phyloP scores from a whole-genome alignment of 2,888 invertebrate genomes.

The Apotomis capreana region DNA sequence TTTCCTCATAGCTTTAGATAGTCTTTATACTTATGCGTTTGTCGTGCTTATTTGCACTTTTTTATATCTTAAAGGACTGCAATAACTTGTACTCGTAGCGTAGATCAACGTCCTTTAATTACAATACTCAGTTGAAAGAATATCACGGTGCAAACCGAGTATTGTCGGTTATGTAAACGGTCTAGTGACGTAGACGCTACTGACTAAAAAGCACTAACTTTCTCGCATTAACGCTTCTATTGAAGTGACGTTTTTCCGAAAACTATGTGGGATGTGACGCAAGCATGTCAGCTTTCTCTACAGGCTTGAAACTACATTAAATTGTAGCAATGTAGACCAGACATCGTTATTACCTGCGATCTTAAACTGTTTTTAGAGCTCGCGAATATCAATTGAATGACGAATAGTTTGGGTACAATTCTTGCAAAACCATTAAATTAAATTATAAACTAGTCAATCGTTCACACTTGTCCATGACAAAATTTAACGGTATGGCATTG shows the following conservation, averaged over 20 bases:
- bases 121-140: not conserved
- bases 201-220: conserved; percentile 26
- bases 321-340: not conserved
- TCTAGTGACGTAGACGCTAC: conserved; percentile 27
- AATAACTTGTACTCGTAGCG: too few relatives aligned
- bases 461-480: too few relatives aligned
- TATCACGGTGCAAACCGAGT: not conserved
- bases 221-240: conserved; percentile 32
- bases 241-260: conserved; percentile 26
- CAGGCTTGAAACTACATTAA: not conserved
- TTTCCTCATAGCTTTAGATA: too few relatives aligned
- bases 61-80: too few relatives aligned
- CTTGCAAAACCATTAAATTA: too few relatives aligned
- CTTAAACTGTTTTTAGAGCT: not conserved
- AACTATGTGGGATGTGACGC: conserved; percentile 18
- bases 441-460: too few relatives aligned
- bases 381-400: too few relatives aligned
- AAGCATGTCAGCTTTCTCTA: conserved; percentile 7
- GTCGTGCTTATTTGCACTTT: too few relatives aligned
- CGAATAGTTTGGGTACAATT: too few relatives aligned
- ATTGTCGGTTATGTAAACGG: conserved; percentile 23
- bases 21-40: too few relatives aligned
- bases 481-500: too few relatives aligned
- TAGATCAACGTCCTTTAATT: not conserved
- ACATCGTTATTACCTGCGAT: not conserved